Conservation (phyloP, 2,113 vertebrate genomes). For the Clarias magur region DNA sequence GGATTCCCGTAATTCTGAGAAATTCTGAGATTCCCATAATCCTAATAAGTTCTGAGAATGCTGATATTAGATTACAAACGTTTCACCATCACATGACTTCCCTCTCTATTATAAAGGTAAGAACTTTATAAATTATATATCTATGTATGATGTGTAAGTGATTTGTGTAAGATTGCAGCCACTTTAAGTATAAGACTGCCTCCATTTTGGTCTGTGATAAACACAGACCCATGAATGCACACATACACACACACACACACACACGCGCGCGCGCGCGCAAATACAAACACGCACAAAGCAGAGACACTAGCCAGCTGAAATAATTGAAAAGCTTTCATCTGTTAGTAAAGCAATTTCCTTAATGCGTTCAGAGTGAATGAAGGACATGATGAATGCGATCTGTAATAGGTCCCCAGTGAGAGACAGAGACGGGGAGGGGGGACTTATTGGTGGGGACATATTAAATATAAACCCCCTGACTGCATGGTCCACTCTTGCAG, state of each 20-base stretch:
- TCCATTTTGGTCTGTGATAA: not conserved
- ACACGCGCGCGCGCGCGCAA: not conserved
- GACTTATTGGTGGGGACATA: slow-evolving; percentile 3
- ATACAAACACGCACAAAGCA: slow-evolving; percentile 16
- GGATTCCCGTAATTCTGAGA: too few species aligned
- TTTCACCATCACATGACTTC: not conserved
- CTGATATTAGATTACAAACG: not conserved
- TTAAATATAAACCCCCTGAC: slow-evolving; percentile 31
- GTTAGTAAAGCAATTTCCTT: slow-evolving; percentile 62
- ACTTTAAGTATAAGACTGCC: not conserved
- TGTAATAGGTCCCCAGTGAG: slow-evolving; percentile 44
- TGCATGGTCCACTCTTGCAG: not conserved
- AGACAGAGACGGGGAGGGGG: slow-evolving; percentile 14
- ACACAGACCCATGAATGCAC: not conserved
- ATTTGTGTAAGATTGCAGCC: not conserved
- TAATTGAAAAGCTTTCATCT: slow-evolving; percentile 65
- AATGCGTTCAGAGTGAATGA: slow-evolving; percentile 55
- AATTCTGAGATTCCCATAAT: not conserved
- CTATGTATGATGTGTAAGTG: not conserved
- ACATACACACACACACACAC: not conserved
- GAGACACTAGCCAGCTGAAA: slow-evolving; percentile 50
- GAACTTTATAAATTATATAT: not conserved
- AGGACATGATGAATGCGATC: slow-evolving; percentile 58
- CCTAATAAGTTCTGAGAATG: not conserved
- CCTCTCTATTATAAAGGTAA: not conserved